phyloP scores from a whole-genome alignment of 2,888 invertebrate genomes.

The Drosophila rellima region DNA sequence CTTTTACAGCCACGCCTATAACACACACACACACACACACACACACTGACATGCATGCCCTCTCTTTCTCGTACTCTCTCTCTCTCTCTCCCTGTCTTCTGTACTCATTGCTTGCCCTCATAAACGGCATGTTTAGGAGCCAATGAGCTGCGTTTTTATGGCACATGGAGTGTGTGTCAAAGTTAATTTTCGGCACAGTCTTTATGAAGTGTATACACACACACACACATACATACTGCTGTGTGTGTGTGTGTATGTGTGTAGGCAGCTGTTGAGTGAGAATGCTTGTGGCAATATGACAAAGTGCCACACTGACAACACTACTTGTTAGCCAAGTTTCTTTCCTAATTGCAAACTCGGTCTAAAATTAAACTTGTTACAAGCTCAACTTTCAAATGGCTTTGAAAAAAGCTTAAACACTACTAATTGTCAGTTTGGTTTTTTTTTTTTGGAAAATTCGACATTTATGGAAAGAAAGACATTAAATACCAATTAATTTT shows the following conservation, averaged over 20 bases:
- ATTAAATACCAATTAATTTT: background rate
- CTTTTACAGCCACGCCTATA: conserved; percentile 36
- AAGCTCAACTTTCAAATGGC: conserved; percentile 1
- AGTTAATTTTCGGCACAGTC: conserved; percentile 65
- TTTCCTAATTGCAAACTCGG: conserved; percentile 24
- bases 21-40: conserved; percentile 11
- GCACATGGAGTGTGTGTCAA: conserved; percentile 53
- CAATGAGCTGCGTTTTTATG: conserved; percentile 73
- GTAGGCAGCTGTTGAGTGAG: conserved; percentile 16
- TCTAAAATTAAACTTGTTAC: conserved; percentile 10
- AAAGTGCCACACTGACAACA: conserved; percentile 22
- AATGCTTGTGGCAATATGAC: conserved; percentile 32
- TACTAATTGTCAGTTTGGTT: conserved; percentile 4
- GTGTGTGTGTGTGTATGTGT: conserved; percentile 30
- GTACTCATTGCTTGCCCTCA: conserved; percentile 24
- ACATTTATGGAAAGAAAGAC: background rate
- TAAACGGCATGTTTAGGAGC: conserved; percentile 65
- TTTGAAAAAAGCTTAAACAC: background rate
- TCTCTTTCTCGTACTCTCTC: background rate
- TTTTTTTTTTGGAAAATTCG: conserved; percentile 3
- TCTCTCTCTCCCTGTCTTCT: background rate
- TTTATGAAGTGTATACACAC: conserved; percentile 52
- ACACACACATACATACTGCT: conserved; percentile 15
- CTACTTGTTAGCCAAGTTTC: conserved; percentile 17
- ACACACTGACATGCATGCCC: background rate